Evolutionary conservation across 2,113 vertebrate species (phyloP), one percentile per base, ranked within the genome.

Genomic region (Neotoma lepida): DNA sequence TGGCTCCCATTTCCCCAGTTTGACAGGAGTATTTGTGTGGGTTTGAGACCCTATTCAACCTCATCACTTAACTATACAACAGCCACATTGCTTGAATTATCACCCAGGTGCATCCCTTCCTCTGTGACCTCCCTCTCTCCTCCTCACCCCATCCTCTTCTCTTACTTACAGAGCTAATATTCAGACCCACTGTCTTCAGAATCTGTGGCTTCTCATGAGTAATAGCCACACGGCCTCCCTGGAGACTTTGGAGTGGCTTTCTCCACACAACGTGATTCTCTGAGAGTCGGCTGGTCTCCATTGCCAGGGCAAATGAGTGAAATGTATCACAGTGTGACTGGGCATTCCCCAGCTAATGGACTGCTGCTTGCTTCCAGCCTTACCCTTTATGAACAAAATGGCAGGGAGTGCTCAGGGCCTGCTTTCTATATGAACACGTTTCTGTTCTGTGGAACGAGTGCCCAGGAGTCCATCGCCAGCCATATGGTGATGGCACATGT

Each of bases 1-100:
- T 2, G 0, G 1, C 49, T 68, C 1, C 4, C 0, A 14, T 35
- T 15, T 78, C 58, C 49, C 13, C 9, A 24, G 28, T 28, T 56
- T 64, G 1, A 24, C 22, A 1, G 10, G 3, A 22, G 1, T 26
- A 3, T 24, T 2, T 7, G 6, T 4, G 39, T 74, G 17, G 4
- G 22, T 6, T 30, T 4, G 33, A 80, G 46, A 13, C 77, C 63
- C 64, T 15, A 1, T 35, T 39, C 18, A 14, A 17, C 30, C 68
- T 51, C 1, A 15, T n/a, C 81, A 33, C 24, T 1, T 9, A 18
- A 68, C 30, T 15, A 9, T 54, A 24, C 1, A 17, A 51, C 13
- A 17, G 6, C 64, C 51, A 17, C 68, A 22, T 4, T 1, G 17
- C 49, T 28, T 49, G 3, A 56, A 18, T 14, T 7, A 35, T 35